Base-by-base conservation (phyloP, 2,888 invertebrate species). In the Sphecodes monilicornis region DNA sequence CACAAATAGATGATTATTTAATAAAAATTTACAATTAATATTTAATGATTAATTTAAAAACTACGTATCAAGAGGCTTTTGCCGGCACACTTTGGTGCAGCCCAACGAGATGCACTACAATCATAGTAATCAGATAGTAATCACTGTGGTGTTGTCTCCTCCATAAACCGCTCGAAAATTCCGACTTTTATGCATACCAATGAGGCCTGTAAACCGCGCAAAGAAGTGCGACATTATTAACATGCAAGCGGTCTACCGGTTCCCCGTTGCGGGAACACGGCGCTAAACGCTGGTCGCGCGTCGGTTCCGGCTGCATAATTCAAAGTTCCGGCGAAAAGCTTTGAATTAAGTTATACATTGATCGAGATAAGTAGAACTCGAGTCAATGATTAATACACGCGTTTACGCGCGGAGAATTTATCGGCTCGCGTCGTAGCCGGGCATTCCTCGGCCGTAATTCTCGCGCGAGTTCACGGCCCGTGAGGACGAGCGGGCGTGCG, bases 371-470 rank as follows among this genome's bases (percentile, higher is more conserved):
- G 81, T 80, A 69, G 81, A 80, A 78, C 79, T 81, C 70, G 36
- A 76, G n/a, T 46, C 69, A 74, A 88, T 87, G 88, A 89, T 90
- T 83, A 87, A 89, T 85, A 84, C 76, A 46, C 89, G 80, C 83
- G 73, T 82, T 86, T 80, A 78, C 81, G 83, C 73, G 80, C 72
- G 77, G 50, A 60, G 84, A 88, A 90, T 91, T 89, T 90, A 91
- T 87, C 91, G 88, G 83, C 87, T 77, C 69, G 78, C 82, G 78
- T 87, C 84, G 82, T 76, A 75, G 57, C 32, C 80, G 80, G 43
- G 75, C 80, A 78, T 76, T 83, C 86, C 81, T 22, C 13, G 76
- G 75, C 86, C 78, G 57, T 83, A 86, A 89, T 85, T 85, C 86
- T 84, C 89, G 73, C 32, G 78, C 82, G 75, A 76, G 76, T 85